phyloP scores from a whole-genome alignment of 2,797 vertebrate genomes.

The Rhyacichthys aspro region DNA sequence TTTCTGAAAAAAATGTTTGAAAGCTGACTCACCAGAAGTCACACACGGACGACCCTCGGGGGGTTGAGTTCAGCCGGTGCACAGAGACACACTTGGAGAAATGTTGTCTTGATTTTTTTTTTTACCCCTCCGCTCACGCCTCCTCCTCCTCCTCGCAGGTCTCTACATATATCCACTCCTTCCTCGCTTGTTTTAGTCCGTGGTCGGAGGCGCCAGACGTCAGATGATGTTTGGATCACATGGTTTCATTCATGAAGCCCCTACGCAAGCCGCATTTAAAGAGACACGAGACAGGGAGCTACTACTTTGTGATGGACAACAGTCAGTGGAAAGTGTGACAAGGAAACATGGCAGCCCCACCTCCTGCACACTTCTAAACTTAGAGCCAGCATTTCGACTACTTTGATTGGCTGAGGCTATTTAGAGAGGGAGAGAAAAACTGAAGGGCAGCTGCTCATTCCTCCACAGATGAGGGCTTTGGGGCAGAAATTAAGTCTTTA shows the following conservation, averaged over 20 bases:
- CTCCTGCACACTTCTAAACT: slow-evolving; percentile 47
- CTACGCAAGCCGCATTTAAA: slow-evolving; percentile 83
- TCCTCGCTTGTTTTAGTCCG: slow-evolving; percentile 77
- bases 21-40: slow-evolving; percentile 73
- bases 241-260: slow-evolving; percentile 96
- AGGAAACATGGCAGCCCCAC: slow-evolving; percentile 31
- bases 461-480: not conserved
- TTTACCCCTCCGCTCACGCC: slow-evolving; percentile 67
- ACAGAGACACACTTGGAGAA: slow-evolving; percentile 58
- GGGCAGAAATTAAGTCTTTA: no score
- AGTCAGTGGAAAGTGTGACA: slow-evolving; percentile 53
- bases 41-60: slow-evolving; percentile 43
- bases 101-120: no score
- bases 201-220: slow-evolving; percentile 84
- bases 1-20: slow-evolving; percentile 25
- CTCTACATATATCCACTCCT: slow-evolving; percentile 70
- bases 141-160: slow-evolving; percentile 64
- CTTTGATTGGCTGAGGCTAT: slow-evolving; percentile 22
- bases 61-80: slow-evolving; percentile 44
- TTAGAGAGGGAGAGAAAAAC: not conserved
- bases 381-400: slow-evolving; percentile 27
- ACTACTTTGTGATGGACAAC: slow-evolving; percentile 56
- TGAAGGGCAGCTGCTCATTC: not conserved
- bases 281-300: slow-evolving; percentile 60
- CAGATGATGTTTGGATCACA: slow-evolving; percentile 97